Evolutionary conservation across 2,113 vertebrate species (phyloP).

Genomic region (Mus spicilegus): DNA sequence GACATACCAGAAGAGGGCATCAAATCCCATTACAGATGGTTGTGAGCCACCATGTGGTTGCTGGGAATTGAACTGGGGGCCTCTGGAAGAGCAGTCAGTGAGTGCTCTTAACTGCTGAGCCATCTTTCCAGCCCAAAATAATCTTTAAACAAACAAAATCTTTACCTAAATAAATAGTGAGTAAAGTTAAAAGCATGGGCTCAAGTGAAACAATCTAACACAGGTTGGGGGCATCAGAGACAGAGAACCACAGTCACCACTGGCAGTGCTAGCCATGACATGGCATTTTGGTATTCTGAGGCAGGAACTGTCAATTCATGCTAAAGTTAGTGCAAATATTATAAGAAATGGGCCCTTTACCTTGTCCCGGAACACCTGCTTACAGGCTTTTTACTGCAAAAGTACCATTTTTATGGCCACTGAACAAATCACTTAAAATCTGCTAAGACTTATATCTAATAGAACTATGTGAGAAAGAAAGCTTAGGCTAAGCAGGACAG

Average conservation of each 20-base stretch:
- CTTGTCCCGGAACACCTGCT: background rate
- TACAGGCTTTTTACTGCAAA: background rate
- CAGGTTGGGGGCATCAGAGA: background rate
- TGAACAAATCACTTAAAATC: slow-evolving; percentile 30
- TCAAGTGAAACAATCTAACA: background rate
- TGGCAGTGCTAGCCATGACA: background rate
- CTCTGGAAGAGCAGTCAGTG: too few species aligned
- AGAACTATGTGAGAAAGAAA: background rate
- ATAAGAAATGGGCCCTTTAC: background rate
- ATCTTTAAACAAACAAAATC: background rate
- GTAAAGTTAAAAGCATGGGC: background rate
- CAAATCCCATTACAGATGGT: too few species aligned
- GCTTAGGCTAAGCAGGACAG: too few species aligned
- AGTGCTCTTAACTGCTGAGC: too few species aligned
- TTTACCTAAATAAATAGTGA: background rate
- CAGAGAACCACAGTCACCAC: background rate
- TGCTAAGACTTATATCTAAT: slow-evolving; percentile 16
- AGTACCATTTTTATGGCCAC: background rate
- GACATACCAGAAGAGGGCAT: too few species aligned
- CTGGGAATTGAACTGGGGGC: too few species aligned
- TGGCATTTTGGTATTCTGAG: background rate
- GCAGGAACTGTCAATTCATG: background rate
- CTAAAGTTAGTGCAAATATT: background rate
- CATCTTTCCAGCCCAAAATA: background rate
- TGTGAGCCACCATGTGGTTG: too few species aligned